phyloP scores from a whole-genome alignment of 2,113 vertebrate species.

The Sorex fumeus region DNA sequence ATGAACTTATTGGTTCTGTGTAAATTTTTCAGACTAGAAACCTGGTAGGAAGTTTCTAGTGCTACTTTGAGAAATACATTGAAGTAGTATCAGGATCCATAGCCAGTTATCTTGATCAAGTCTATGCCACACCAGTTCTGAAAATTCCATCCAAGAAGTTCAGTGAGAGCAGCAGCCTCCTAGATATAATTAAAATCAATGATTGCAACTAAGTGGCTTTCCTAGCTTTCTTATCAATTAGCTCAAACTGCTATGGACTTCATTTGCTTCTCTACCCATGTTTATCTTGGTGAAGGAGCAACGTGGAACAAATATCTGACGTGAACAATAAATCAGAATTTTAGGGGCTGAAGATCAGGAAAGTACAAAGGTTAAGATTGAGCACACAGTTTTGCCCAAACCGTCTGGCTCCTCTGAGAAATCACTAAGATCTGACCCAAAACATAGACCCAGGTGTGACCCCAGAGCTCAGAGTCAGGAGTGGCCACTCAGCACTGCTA shows the following conservation, averaged over 20 bases:
- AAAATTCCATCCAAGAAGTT: conserved; percentile 31
- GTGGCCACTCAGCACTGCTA: too few relatives aligned
- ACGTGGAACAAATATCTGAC: neutral
- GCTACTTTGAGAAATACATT: neutral
- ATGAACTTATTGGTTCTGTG: neutral
- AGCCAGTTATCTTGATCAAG: neutral
- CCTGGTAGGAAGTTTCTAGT: neutral
- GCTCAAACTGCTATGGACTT: conserved; percentile 12
- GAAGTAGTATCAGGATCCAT: neutral
- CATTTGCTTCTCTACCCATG: neutral
- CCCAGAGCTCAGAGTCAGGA: too few relatives aligned
- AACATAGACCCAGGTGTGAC: too few relatives aligned
- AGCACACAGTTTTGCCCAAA: too few relatives aligned
- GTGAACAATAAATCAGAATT: neutral
- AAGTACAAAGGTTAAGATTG: too few relatives aligned
- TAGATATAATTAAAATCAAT: neutral
- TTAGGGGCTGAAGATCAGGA: neutral
- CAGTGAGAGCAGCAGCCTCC: neutral
- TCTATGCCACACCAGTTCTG: neutral
- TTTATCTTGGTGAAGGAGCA: neutral
- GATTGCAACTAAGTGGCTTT: neutral
- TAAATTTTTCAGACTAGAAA: conserved; percentile 32
- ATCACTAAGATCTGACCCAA: too few relatives aligned
- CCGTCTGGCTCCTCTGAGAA: too few relatives aligned
- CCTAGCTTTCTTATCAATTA: neutral